A percentile compares a stretch with the other conserved stretches of the same genome.
Conservation (phyloP, 2,113 vertebrate species). For the Muntiacus reevesi region DNA sequence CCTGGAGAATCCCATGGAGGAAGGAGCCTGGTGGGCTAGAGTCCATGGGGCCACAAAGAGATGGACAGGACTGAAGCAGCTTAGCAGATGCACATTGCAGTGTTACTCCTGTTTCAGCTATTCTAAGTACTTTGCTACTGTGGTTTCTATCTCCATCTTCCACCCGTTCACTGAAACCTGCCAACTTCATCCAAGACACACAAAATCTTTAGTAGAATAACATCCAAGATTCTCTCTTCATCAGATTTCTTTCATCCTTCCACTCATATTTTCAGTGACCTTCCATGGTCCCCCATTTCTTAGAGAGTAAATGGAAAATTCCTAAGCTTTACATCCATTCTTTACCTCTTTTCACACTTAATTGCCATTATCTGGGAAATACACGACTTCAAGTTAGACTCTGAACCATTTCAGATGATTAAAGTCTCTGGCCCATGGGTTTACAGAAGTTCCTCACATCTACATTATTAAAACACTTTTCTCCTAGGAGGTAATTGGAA, state of each 20-base stretch:
- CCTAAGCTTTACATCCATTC: background rate
- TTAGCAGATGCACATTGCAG: fast-evolving
- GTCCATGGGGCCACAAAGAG: background rate
- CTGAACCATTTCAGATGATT: background rate
- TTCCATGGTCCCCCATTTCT: background rate
- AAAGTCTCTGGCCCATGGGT: background rate
- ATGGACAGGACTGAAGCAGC: background rate
- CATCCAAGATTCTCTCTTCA: background rate
- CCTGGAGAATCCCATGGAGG: background rate
- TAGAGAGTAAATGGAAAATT: background rate
- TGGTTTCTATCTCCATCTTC: background rate
- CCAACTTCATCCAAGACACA: background rate
- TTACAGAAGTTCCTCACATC: background rate
- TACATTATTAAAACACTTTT: background rate
- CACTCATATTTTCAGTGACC: background rate
- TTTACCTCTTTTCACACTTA: background rate
- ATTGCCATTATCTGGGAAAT: background rate
- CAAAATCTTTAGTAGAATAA: background rate
- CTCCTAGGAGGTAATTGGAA: background rate
- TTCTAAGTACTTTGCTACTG: background rate
- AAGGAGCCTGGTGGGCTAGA: background rate
- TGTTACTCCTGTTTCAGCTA: background rate
- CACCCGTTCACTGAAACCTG: background rate
- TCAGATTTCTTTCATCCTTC: background rate
- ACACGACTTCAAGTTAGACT: background rate